Percentiles rank a stretch among this genome's conserved stretches.
Conservation (phyloP, 2,888 invertebrate species). For the Dryomyza anilis region DNA sequence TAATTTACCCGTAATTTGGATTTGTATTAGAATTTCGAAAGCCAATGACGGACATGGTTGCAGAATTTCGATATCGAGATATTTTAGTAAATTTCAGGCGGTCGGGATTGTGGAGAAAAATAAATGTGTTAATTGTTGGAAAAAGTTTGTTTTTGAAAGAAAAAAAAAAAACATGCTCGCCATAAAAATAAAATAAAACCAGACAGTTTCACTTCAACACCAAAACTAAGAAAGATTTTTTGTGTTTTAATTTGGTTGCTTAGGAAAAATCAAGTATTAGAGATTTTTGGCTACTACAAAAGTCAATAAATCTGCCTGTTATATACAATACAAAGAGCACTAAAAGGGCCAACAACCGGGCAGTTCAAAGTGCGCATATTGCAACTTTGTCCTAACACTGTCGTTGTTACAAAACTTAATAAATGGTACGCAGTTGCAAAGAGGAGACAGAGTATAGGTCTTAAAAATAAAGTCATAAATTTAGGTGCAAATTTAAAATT, state of each 20-base stretch:
- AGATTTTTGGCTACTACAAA: too few relatives aligned
- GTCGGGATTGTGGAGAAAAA: background rate
- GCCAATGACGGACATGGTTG: slow-evolving; percentile 22
- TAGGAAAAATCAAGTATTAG: background rate
- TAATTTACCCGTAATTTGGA: too few relatives aligned
- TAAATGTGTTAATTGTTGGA: slow-evolving; percentile 3
- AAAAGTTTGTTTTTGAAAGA: background rate
- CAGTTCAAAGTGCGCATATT: background rate
- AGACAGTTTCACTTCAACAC: slow-evolving; percentile 55
- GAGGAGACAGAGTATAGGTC: slow-evolving; percentile 30
- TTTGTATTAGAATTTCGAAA: slow-evolving; percentile 21
- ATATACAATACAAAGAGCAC: background rate
- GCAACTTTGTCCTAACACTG: background rate
- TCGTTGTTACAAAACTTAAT: background rate
- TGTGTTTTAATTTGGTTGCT: slow-evolving; percentile 16
- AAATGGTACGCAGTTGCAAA: slow-evolving; percentile 31
- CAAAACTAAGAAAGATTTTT: too few relatives aligned
- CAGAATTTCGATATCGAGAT: slow-evolving; percentile 20
- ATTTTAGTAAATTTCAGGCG: background rate
- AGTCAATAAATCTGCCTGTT: too few relatives aligned
- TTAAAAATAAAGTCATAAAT: slow-evolving; percentile 19
- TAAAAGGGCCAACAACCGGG: background rate
- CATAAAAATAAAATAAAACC: slow-evolving; percentile 60
- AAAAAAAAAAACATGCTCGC: slow-evolving; percentile 55
- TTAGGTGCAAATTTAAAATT: slow-evolving; percentile 8